These are phyloP conservation scores for Drosophila parabipectinata DNA, from an alignment of 1,140 invertebrate species.

Conservation along the genomic window DNA sequence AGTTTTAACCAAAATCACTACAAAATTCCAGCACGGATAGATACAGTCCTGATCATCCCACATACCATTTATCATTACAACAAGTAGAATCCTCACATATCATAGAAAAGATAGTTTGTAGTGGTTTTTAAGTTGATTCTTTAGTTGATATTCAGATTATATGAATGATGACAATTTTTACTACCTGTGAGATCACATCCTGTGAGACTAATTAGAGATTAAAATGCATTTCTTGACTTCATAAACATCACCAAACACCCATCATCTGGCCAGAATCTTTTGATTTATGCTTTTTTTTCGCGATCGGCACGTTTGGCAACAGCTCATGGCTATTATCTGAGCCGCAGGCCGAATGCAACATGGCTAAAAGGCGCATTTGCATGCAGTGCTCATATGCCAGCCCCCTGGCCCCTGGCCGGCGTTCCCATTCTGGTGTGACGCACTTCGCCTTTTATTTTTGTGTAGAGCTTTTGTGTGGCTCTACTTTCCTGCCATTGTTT, in stretches of 20 bases:
- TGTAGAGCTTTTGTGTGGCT: slow-evolving; percentile 35
- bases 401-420: slow-evolving; percentile 4
- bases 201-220: background rate
- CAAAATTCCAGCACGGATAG: slow-evolving; percentile 46
- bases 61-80: too few species aligned
- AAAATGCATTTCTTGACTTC: background rate
- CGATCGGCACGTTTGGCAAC: slow-evolving; percentile 20
- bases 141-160: background rate
- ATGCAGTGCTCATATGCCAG: slow-evolving; percentile 46
- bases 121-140: too few species aligned
- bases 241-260: background rate
- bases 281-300: background rate
- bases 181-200: too few species aligned
- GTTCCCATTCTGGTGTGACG: slow-evolving; percentile 55
- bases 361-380: slow-evolving; percentile 53
- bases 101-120: background rate
- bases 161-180: too few species aligned
- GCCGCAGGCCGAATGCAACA: slow-evolving; percentile 10
- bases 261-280: background rate
- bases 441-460: slow-evolving; percentile 45
- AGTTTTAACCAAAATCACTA: slow-evolving; percentile 44
- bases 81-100: background rate
- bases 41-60: background rate
- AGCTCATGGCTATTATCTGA: slow-evolving; percentile 20
- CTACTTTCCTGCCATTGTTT: slow-evolving; percentile 29